phyloP scores from a whole-genome alignment of 2,113 vertebrate genomes.

The Pongo pygmaeus region DNA sequence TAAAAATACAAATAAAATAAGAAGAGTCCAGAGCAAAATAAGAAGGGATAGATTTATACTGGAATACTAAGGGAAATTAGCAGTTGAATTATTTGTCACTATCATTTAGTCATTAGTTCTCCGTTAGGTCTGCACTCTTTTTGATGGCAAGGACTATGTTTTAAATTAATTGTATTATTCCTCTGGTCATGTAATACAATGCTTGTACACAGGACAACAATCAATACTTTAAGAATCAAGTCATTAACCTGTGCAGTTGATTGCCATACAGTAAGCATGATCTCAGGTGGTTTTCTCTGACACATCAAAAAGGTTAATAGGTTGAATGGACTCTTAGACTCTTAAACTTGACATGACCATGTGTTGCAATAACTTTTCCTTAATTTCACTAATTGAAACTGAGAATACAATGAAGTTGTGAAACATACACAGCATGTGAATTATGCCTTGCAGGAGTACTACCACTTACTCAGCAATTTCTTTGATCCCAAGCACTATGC shows the following conservation, averaged over 20 bases:
- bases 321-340: background rate
- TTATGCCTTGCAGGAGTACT: background rate
- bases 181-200: background rate
- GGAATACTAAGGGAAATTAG: background rate
- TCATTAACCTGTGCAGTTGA: background rate
- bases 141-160: background rate
- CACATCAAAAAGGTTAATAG: background rate
- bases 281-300: background rate
- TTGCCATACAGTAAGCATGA: background rate
- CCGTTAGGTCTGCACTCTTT: background rate
- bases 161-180: background rate
- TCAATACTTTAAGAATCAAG: background rate
- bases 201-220: background rate
- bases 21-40: background rate
- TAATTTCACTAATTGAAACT: background rate
- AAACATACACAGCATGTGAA: background rate
- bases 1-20: constrained; percentile 12
- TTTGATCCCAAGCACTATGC: background rate
- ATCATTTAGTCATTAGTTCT: background rate
- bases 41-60: background rate
- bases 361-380: background rate
- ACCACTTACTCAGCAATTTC: background rate
- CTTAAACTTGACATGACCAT: background rate
- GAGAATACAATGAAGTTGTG: background rate
- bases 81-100: background rate